phyloP scores from a whole-genome alignment of 2,888 invertebrate species.

The Tachina lurida region DNA sequence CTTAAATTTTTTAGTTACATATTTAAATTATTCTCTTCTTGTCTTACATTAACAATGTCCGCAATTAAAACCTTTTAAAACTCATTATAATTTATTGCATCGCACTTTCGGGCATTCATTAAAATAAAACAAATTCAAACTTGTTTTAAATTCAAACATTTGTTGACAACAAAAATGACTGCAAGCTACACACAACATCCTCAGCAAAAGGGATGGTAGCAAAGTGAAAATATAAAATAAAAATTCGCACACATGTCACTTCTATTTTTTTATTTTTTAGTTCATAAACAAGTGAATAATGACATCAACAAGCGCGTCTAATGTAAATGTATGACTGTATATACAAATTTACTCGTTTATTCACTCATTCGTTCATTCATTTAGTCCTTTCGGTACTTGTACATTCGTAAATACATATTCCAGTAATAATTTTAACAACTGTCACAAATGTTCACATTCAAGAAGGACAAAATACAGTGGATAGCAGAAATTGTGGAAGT shows the following conservation, averaged over 20 bases:
- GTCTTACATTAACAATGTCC: not conserved
- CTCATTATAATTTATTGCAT: slow-evolving; percentile 18
- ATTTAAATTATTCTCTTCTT: not conserved
- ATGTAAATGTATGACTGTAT: slow-evolving; percentile 29
- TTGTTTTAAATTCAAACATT: slow-evolving; percentile 24
- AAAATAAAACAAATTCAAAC: slow-evolving; percentile 29
- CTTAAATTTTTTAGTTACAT: not conserved
- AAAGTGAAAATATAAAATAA: slow-evolving; percentile 12
- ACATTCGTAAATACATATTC: slow-evolving; percentile 16
- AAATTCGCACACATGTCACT: slow-evolving; percentile 22
- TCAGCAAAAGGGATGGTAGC: slow-evolving; percentile 10
- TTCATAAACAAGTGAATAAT: slow-evolving; percentile 45
- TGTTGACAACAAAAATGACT: slow-evolving; percentile 7
- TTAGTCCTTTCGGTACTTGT: slow-evolving; percentile 23
- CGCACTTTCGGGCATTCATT: slow-evolving; percentile 18
- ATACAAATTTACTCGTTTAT: slow-evolving; percentile 38
- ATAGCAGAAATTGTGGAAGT: not conserved
- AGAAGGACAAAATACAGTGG: not conserved
- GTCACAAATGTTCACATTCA: slow-evolving; percentile 36
- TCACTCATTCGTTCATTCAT: slow-evolving; percentile 26
- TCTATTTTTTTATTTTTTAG: slow-evolving; percentile 6
- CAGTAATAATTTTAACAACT: slow-evolving; percentile 40
- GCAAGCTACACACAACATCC: slow-evolving; percentile 10
- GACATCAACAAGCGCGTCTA: slow-evolving; percentile 36
- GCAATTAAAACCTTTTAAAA: not conserved